Conservation (phyloP, 2,113 vertebrate genomes). For the Epinephelus cyanopodus region DNA sequence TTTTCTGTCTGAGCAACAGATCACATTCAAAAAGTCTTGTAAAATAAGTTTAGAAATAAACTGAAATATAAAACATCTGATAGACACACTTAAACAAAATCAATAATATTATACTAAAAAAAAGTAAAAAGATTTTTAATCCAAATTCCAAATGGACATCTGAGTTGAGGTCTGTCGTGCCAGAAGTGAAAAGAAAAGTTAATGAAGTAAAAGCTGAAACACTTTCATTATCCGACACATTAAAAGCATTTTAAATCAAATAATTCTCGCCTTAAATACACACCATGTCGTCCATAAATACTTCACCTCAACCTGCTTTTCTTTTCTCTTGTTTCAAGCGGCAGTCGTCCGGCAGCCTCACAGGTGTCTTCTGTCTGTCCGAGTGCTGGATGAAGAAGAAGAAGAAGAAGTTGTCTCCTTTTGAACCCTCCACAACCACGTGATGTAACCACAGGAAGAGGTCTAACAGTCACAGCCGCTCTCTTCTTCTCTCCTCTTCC, state of each 20-base stretch:
- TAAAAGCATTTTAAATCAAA: not conserved
- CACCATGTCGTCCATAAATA: conserved; percentile 28
- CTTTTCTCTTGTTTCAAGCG: conserved; percentile 9
- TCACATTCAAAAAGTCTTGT: not conserved
- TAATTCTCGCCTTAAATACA: not conserved
- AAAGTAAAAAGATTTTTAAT: not conserved
- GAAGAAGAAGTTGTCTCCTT: conserved; percentile 80
- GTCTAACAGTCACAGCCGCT: conserved; percentile 85
- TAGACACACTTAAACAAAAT: not conserved
- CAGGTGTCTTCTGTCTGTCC: conserved; percentile 72
- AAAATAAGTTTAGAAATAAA: not conserved
- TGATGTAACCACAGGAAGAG: conserved; percentile 88
- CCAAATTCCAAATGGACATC: not conserved
- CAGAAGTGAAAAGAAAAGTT: not conserved
- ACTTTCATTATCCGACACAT: not conserved
- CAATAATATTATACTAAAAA: not conserved
- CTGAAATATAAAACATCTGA: not conserved
- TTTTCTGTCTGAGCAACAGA: conserved; percentile 60
- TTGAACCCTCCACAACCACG: conserved; percentile 83
- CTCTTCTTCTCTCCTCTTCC: conserved; percentile 69
- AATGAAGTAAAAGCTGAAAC: not conserved
- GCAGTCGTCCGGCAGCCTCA: conserved; percentile 14
- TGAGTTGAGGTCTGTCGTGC: not conserved
- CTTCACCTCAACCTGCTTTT: conserved; percentile 60
- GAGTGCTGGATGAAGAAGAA: conserved; percentile 76